Conservation (phyloP, 2,797 vertebrate genomes). For the Cercopithecus diana region DNA sequence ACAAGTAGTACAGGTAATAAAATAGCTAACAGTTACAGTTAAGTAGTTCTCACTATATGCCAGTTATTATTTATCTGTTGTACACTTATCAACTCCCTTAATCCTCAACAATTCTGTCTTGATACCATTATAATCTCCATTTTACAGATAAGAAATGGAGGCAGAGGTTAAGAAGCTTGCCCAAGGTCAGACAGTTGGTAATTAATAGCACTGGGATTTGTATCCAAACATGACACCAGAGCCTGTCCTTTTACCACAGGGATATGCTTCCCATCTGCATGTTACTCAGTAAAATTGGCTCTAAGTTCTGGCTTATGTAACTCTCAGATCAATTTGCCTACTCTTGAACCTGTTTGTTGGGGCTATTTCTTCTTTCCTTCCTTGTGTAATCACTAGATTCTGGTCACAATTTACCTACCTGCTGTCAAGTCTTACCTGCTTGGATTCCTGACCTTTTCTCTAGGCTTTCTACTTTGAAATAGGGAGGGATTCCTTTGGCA, state of each 20-base stretch:
- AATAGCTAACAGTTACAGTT: not conserved
- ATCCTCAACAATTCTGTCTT: not conserved
- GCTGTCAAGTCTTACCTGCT: not conserved
- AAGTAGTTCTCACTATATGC: not conserved
- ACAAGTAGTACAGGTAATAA: not conserved
- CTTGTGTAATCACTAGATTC: not conserved
- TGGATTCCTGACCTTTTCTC: not conserved
- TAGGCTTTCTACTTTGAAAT: not conserved
- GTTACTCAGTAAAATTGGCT: not conserved
- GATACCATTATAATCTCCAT: not conserved
- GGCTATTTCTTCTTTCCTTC: not conserved
- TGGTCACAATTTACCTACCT: not conserved
- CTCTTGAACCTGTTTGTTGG: not conserved
- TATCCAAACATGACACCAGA: not conserved
- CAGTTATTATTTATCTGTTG: not conserved
- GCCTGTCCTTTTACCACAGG: not conserved
- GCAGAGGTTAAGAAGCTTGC: not conserved
- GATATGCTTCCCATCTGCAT: not conserved
- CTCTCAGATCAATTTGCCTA: not conserved
- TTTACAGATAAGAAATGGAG: not conserved
- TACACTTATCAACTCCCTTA: not conserved
- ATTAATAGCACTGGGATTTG: not conserved
- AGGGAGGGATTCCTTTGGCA: not conserved
- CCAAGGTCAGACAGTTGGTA: not conserved
- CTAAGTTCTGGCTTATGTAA: not conserved